Conservation (phyloP, 2,888 invertebrate species). For the Tipula lateralis region DNA sequence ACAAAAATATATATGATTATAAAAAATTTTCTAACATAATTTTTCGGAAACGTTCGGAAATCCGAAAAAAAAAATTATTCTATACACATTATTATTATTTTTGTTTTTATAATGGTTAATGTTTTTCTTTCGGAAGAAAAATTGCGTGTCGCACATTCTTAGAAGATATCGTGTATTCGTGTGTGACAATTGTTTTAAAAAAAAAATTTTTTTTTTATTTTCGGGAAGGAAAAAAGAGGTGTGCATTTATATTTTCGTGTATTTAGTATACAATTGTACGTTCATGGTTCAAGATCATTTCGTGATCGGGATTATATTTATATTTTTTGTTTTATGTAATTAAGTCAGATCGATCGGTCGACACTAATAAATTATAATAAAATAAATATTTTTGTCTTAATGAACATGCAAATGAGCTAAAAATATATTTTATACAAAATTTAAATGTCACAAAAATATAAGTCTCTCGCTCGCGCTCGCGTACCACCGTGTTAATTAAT, state of each 20-base stretch:
- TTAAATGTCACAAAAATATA: background rate
- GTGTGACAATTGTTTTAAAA: constrained; percentile 16
- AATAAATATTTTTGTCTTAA: too few relatives aligned
- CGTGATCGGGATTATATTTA: background rate
- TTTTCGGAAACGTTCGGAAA: background rate
- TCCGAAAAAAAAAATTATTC: too few relatives aligned
- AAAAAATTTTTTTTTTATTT: background rate
- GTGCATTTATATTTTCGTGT: background rate
- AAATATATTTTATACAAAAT: background rate
- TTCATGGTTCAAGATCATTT: constrained; percentile 9
- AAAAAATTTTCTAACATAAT: background rate
- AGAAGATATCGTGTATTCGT: constrained; percentile 1
- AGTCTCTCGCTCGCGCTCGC: background rate
- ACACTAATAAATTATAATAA: background rate
- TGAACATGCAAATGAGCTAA: background rate
- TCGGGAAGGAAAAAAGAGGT: background rate
- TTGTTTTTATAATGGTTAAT: background rate
- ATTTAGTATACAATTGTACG: background rate
- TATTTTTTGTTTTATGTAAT: background rate
- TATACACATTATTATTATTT: constrained; percentile 12
- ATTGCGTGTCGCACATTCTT: constrained; percentile 11
- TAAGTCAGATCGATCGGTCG: background rate
- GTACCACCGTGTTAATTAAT: background rate
- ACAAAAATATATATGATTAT: background rate
- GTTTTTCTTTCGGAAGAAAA: constrained; percentile 24